phyloP scores from a whole-genome alignment of 2,797 vertebrate species.

The Fistularia tabacaria region DNA sequence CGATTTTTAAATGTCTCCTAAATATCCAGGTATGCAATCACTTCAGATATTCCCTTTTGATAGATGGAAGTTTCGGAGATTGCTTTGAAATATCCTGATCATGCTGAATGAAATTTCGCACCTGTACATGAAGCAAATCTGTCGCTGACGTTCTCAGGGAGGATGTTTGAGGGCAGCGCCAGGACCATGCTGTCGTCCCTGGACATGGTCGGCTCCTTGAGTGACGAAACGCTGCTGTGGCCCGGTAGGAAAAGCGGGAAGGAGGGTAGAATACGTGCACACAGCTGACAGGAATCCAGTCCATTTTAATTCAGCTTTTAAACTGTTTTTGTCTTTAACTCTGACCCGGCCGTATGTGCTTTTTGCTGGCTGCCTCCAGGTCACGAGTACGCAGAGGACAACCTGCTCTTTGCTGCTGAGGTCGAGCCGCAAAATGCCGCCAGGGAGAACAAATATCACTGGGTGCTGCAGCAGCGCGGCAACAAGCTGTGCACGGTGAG shows the following conservation, averaged over 20 bases:
- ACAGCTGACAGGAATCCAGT: not conserved
- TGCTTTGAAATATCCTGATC: not conserved
- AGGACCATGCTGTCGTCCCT: conserved; percentile 92
- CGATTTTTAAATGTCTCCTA: too few relatives aligned
- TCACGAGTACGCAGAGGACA: conserved; percentile 94
- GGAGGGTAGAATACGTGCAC: not conserved
- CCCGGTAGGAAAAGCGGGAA: conserved; percentile 77
- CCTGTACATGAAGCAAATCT: not conserved
- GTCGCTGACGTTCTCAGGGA: conserved; percentile 71
- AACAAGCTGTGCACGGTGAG: conserved; percentile 84
- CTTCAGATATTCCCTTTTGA: too few relatives aligned
- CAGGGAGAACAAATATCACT: conserved; percentile 84
- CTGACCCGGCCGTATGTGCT: conserved; percentile 4
- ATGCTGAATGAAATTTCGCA: not conserved
- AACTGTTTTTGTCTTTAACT: not conserved
- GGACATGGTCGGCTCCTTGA: conserved; percentile 83
- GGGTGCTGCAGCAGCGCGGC: conserved; percentile 81
- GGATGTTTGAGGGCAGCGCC: conserved; percentile 91
- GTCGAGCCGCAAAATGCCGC: conserved; percentile 85
- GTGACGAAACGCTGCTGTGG: conserved; percentile 88
- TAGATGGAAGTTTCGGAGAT: not conserved
- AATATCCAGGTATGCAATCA: too few relatives aligned
- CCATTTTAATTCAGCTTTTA: not conserved
- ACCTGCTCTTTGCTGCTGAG: conserved; percentile 88
- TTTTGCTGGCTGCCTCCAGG: conserved; percentile 64